phyloP scores from a whole-genome alignment of 64 coral and sea anemone genomes.

The Porites lutea region DNA sequence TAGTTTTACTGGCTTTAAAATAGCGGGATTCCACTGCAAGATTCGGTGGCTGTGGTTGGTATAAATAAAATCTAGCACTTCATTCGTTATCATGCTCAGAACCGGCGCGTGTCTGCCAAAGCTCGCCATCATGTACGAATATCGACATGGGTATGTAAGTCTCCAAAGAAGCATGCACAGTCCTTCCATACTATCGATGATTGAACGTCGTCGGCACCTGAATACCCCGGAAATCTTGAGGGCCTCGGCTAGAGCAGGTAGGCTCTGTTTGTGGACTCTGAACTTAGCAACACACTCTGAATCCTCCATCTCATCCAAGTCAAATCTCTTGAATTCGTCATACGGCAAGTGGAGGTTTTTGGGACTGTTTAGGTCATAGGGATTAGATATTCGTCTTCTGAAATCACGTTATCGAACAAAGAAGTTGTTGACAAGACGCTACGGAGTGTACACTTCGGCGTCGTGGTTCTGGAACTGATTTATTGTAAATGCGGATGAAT shows the following conservation, averaged over 20 bases:
- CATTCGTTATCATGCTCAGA: neutral
- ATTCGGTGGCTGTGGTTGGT: neutral
- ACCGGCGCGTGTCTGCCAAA: neutral
- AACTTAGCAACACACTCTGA: neutral
- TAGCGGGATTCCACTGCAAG: neutral
- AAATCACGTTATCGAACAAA: too few species aligned
- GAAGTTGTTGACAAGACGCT: too few species aligned
- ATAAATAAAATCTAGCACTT: neutral
- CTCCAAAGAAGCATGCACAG: neutral
- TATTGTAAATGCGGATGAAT: too few species aligned
- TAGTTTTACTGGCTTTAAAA: neutral
- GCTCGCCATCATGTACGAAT: neutral
- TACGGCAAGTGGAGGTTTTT: conserved; percentile 14
- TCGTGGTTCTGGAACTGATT: too few species aligned
- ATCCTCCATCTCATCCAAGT: neutral
- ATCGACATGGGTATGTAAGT: neutral
- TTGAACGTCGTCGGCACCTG: neutral
- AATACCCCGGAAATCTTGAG: neutral
- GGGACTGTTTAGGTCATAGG: neutral
- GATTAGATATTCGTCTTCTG: conserved; percentile 17
- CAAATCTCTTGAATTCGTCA: neutral
- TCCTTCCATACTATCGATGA: conserved; percentile 1
- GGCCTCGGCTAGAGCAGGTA: neutral
- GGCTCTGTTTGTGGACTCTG: neutral
- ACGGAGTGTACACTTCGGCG: too few species aligned